Percentiles rank a stretch among this genome's conserved stretches.
Conservation (phyloP, 2,113 vertebrate species). For the Myrmecobius fasciatus region DNA sequence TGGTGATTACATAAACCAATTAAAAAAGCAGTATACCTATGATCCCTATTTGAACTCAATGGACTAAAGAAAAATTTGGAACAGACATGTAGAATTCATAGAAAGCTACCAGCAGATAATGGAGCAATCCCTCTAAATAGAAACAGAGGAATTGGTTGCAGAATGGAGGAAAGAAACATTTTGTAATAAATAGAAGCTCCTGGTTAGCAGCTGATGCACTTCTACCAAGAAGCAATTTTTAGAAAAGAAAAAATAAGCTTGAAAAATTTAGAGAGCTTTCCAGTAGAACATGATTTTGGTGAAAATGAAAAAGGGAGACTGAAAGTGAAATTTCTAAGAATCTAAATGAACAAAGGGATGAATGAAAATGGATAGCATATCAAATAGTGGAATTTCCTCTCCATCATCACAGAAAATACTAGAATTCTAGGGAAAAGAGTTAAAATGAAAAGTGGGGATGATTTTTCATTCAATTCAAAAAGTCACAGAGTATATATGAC, state of each 20-base stretch:
- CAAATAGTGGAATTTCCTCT: not conserved
- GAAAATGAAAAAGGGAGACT: no score
- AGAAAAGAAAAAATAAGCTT: not conserved
- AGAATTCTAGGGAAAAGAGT: not conserved
- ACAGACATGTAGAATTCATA: not conserved
- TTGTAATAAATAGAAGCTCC: not conserved
- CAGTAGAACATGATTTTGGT: no score
- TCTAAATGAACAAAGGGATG: not conserved
- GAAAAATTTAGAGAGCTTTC: no score
- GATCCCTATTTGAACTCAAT: not conserved
- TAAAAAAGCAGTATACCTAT: not conserved
- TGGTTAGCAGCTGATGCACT: not conserved
- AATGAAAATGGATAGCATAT: not conserved
- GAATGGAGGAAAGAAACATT: not conserved
- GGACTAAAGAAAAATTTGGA: not conserved
- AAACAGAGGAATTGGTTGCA: not conserved
- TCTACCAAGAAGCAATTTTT: constrained; percentile 31
- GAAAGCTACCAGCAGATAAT: not conserved
- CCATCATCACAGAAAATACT: not conserved
- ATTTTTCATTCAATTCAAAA: not conserved
- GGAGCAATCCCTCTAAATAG: not conserved
- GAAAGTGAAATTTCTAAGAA: no score
- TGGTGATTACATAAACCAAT: not conserved
- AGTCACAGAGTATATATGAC: not conserved
- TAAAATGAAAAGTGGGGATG: not conserved